A percentile compares a stretch with the other conserved stretches of the same genome.
These are phyloP conservation scores for Merluccius polli DNA, from an alignment of 2,797 vertebrate genomes.

Conservation along the genomic window DNA sequence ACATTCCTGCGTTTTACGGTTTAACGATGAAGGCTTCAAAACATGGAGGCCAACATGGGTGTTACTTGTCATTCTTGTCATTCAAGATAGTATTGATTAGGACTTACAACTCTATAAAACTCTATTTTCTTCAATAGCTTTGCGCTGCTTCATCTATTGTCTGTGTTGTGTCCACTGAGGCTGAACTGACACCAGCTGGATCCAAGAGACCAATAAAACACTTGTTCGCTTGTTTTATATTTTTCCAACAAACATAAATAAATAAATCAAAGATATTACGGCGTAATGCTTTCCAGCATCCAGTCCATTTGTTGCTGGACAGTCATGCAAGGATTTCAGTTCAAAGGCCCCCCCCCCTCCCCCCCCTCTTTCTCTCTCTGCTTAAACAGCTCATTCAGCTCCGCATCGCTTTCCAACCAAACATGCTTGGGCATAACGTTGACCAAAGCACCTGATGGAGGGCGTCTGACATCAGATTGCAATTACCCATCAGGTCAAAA, in stretches of 20 bases:
- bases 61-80: background rate
- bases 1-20: background rate
- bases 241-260: background rate
- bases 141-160: background rate
- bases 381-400: background rate
- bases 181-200: background rate
- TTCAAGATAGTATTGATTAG: too few relatives aligned
- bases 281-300: conserved; percentile 5
- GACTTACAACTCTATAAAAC: too few relatives aligned
- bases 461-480: background rate
- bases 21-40: background rate
- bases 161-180: background rate
- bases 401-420: background rate
- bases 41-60: background rate
- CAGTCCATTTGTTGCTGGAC: conserved; percentile 19
- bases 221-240: background rate
- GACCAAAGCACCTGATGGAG: background rate
- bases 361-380: background rate
- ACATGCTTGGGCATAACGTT: background rate
- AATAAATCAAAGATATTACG: background rate
- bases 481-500: background rate
- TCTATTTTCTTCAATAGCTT: background rate
- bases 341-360: conserved; percentile 16
- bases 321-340: conserved; percentile 20
- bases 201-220: background rate